Conservation (phyloP, 2,113 vertebrate species). For the Isichthys henryi region DNA sequence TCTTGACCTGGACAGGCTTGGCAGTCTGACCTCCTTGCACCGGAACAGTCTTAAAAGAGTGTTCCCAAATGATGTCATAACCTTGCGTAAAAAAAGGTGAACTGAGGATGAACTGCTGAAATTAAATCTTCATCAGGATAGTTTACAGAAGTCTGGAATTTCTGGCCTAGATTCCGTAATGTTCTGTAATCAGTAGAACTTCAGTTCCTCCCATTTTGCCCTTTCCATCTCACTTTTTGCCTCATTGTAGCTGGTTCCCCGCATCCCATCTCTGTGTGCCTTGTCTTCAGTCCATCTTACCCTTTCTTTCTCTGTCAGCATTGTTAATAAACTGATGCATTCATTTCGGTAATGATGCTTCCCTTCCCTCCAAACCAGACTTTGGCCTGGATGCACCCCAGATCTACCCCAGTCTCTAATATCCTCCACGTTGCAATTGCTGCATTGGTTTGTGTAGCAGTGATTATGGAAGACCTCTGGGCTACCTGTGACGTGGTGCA, state of each 20-base stretch:
- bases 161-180: not conserved
- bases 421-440: not conserved
- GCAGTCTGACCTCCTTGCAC: not conserved
- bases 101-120: not conserved
- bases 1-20: not conserved
- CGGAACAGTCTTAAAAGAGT: not conserved
- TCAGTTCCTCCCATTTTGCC: not conserved
- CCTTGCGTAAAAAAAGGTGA: not conserved
- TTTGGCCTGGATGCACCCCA: not conserved
- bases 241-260: not conserved
- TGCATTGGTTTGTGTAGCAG: not conserved
- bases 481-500: not conserved
- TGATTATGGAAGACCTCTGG: not conserved
- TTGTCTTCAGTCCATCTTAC: not conserved
- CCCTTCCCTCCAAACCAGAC: not conserved
- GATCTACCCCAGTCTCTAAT: not conserved
- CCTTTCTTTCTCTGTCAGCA: not conserved
- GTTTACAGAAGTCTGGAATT: not conserved
- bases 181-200: not conserved
- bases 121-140: not conserved
- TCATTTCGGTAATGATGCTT: not conserved
- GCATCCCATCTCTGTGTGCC: not conserved
- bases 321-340: not conserved
- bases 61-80: not conserved
- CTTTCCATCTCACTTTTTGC: not conserved